Base-by-base conservation (phyloP, 2,113 vertebrate genomes). In the Panthera tigris region DNA sequence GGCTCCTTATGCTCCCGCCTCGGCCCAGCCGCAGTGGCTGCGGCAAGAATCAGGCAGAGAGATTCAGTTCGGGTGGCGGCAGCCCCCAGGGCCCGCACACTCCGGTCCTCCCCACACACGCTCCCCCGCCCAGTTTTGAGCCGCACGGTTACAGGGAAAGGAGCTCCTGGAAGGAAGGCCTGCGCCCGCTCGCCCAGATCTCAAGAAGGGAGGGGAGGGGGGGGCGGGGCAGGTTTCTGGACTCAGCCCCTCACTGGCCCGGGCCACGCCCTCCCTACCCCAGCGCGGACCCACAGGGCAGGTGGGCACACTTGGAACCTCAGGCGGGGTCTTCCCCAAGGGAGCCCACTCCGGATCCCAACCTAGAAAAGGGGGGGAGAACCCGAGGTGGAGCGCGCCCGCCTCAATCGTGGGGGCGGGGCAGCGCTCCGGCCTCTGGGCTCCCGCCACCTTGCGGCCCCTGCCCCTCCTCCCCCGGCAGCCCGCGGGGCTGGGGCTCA, bases 401-500 rank as follows among this genome's bases (percentile, higher is more conserved):
- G 41, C 8, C 41, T 76, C 74, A 18, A 27, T 14, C 29, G 41
- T 18, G 14, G 41, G 13, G 74, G 73, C 1, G 41, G 27, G 18
- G 7, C 55, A 9, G 33, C 0, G 23, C 41, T 23, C 82, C 19
- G 1, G 16, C 21, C 2, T 6, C 33, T 41, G 16, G 5, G 52
- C 3, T 33, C 39, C 74, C 4, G 50, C 15, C 45, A 1, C 6
- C 50, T 3, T 10, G 27, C 19, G 36, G 19, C 57, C 68, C 74
- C 91, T 48, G 74, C 55, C 76, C 66, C 16, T 79, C 80, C 69
- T 82, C 50, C 55, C 76, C 25, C 19, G 7, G 41, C 41, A 1
- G 1, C 63, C 27, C 3, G 16, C 31, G 15, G 12, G 3, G 1
- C 81, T 68, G 61, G 41, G 50, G 76, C 88, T 99, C 97, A 99